A percentile compares a stretch with the other conserved stretches of the same genome.
These are phyloP conservation scores for Incurvaria masculella DNA, from an alignment of 2,888 invertebrate genomes.

Conservation along the genomic window DNA sequence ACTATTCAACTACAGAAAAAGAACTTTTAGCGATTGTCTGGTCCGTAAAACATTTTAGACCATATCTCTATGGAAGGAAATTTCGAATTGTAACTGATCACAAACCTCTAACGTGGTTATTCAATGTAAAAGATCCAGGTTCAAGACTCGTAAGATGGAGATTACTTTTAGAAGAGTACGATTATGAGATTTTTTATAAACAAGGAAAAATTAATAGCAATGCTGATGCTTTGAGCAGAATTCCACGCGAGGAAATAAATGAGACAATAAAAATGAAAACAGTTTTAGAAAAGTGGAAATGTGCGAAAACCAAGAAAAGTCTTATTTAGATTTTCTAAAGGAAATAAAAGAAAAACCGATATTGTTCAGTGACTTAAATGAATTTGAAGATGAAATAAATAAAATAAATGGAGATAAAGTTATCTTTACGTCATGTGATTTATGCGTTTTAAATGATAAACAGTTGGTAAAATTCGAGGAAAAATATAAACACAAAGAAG, in stretches of 20 bases:
- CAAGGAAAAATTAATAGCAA: slow-evolving; percentile 21
- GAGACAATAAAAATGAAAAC: too few species aligned
- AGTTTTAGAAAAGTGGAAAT: too few species aligned
- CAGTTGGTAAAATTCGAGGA: not conserved
- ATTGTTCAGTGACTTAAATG: too few species aligned
- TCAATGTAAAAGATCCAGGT: slow-evolving; percentile 22
- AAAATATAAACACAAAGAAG: not conserved
- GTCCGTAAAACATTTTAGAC: slow-evolving; percentile 24
- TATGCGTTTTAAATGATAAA: slow-evolving; percentile 7
- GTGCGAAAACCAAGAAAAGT: too few species aligned
- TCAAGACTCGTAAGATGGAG: slow-evolving; percentile 22
- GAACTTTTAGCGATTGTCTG: slow-evolving; percentile 29
- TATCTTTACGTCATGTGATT: slow-evolving; percentile 8
- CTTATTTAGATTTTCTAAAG: too few species aligned
- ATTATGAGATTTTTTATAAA: slow-evolving; percentile 24
- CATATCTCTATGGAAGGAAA: slow-evolving; percentile 26
- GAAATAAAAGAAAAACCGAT: too few species aligned
- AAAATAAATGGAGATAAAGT: slow-evolving; percentile 5
- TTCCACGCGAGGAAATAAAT: too few species aligned
- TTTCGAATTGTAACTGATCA: slow-evolving; percentile 28
- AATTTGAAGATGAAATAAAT: slow-evolving; percentile 3
- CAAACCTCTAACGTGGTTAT: slow-evolving; percentile 24
- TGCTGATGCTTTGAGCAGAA: slow-evolving; percentile 22
- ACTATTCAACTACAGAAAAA: slow-evolving; percentile 27
- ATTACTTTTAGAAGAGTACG: slow-evolving; percentile 22